Base-by-base conservation (phyloP, 2,888 invertebrate genomes). In the Harpagoxenus sublaevis region DNA sequence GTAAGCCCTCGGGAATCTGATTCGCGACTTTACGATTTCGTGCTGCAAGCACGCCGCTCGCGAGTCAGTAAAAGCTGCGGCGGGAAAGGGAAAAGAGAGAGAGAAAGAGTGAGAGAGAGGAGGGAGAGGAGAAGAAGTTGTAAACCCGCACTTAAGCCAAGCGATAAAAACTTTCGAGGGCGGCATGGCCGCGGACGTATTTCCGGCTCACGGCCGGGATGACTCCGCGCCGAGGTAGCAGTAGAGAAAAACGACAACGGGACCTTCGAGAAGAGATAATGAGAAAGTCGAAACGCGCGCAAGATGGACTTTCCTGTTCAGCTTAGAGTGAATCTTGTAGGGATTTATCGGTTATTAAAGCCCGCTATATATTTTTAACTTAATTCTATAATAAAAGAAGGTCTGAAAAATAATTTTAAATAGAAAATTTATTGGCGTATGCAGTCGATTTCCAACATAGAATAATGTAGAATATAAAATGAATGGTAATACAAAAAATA, bases 131-230 rank as follows among this genome's bases (percentile, higher is more conserved):
- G 86, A 87, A 87, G 88, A 88, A 89, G 89, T 90, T 89, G 89
- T 89, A 88, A 90, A 89, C 87, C 86, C 71, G 84, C 75, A 86
- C 88, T 90, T 89, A 90, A 90, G 88, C 89, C 82, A 60, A 71
- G 88, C 90, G 90, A 90, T 90, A 90, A 90, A 90, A 90, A 90
- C 79, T 90, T 90, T 89, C 62, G 85, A 87, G 88, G 83, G 83
- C 88, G 82, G 83, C 83, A 75, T 66, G 81, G 83, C 85, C 78
- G 83, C 83, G 83, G 84, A 87, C 84, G 89, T 86, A 87, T 89
- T 89, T 90, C 89, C 87, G 86, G 82, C 73, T 84, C 86, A 87
- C 75, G 84, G 82, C 82, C 82, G 73, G 88, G 60, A 89, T 84
- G 85, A 89, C 71, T 77, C 71, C 42, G 88, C 79, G 70, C 77